These are phyloP conservation scores for Scortum barcoo DNA, from an alignment of 2,113 vertebrate genomes.

Conservation along the genomic window DNA sequence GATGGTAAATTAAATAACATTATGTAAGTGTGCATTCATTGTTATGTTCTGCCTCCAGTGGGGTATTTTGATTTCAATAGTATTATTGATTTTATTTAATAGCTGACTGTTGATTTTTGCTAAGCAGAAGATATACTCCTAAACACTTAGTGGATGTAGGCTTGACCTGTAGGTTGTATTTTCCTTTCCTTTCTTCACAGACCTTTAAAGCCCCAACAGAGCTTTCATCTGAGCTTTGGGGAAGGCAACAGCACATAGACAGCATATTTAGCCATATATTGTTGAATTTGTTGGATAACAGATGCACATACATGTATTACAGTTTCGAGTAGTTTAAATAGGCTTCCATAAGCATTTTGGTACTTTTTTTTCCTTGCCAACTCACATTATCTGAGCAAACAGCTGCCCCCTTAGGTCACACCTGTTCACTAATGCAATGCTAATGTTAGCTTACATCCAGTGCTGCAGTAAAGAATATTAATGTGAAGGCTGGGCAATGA, in stretches of 20 bases:
- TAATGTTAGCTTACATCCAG: background rate
- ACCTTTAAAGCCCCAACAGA: background rate
- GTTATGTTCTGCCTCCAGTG: background rate
- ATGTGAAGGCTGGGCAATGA: background rate
- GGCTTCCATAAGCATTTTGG: background rate
- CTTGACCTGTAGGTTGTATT: background rate
- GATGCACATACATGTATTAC: too few relatives aligned
- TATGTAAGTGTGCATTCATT: background rate
- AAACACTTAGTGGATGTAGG: background rate
- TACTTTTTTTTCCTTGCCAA: background rate
- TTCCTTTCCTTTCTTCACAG: background rate
- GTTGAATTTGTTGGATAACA: background rate
- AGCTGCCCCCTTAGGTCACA: background rate
- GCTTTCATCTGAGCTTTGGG: background rate
- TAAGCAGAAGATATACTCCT: too few relatives aligned
- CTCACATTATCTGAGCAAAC: background rate
- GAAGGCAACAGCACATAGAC: background rate
- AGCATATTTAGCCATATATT: background rate
- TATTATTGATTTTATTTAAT: too few relatives aligned
- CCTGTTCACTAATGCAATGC: slow-evolving; percentile 5
- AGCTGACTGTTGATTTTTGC: too few relatives aligned
- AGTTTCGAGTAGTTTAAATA: background rate
- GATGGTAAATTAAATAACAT: too few relatives aligned
- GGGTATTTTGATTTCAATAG: background rate
- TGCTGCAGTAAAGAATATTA: background rate